phyloP scores from a whole-genome alignment of 2,888 invertebrate genomes.

The Cenopis cana region DNA sequence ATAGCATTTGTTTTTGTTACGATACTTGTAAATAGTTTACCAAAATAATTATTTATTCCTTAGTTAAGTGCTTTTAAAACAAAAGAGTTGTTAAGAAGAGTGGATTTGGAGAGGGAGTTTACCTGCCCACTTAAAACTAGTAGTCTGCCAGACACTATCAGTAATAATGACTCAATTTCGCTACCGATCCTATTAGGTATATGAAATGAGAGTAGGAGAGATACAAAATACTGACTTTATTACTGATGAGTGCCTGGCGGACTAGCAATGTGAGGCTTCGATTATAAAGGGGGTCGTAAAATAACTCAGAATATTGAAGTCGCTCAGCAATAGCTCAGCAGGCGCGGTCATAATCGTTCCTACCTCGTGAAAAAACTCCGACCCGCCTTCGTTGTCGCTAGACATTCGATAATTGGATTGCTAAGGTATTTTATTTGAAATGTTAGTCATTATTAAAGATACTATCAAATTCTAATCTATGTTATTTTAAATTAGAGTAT shows the following conservation, averaged over 20 bases:
- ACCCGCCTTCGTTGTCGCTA: constrained; percentile 12
- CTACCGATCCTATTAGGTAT: no score
- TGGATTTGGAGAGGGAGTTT: background rate
- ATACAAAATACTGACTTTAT: no score
- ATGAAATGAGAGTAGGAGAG: no score
- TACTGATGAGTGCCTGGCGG: no score
- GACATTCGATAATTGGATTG: constrained; percentile 22
- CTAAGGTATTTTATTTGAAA: constrained; percentile 30
- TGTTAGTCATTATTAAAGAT: constrained; percentile 38
- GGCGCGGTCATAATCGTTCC: background rate
- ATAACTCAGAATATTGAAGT: constrained; percentile 22
- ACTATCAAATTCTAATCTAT: constrained; percentile 32
- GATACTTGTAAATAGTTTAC: constrained; percentile 35
- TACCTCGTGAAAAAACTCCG: background rate
- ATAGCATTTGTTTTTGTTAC: constrained; percentile 32
- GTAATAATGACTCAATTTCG: no score
- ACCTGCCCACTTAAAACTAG: background rate
- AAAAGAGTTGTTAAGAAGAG: constrained; percentile 8
- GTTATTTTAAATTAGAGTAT: constrained; percentile 37
- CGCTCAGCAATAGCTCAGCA: constrained; percentile 8
- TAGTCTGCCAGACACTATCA: no score
- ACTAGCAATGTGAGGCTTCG: constrained; percentile 21
- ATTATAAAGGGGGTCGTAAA: constrained; percentile 24
- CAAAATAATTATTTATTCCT: constrained; percentile 39
- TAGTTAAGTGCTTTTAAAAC: constrained; percentile 30